Percentiles rank a stretch among this genome's conserved stretches.
Evolutionary conservation across 2,113 vertebrate species (phyloP).

Genomic region (Toxotes jaculatrix): DNA sequence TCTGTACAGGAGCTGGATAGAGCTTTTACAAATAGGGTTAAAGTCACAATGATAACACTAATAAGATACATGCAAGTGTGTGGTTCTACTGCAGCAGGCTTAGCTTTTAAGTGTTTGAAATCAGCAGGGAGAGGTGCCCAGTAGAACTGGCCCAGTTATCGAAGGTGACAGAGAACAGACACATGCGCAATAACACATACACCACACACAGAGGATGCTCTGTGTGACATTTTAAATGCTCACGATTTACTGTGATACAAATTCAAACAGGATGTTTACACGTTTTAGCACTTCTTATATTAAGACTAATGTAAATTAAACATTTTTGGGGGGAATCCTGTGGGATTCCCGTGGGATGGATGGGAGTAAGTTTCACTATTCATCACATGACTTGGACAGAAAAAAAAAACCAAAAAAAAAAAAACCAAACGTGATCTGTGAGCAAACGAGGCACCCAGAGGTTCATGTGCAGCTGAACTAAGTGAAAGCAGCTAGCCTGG

Average conservation of each 20-base stretch:
- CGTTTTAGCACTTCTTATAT: not conserved
- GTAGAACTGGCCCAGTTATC: slow-evolving; percentile 52
- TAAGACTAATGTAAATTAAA: no score
- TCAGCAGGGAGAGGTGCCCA: slow-evolving; percentile 52
- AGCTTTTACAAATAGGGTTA: slow-evolving; percentile 20
- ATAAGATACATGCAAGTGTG: slow-evolving; percentile 11
- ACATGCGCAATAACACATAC: not conserved
- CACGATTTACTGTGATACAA: not conserved
- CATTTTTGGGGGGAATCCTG: no score
- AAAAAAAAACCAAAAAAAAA: no score
- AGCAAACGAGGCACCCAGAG: not conserved
- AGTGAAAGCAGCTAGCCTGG: not conserved
- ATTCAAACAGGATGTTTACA: not conserved
- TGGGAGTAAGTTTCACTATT: no score
- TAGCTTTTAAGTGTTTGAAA: slow-evolving; percentile 35
- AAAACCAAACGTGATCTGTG: not conserved
- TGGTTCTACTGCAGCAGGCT: slow-evolving; percentile 8
- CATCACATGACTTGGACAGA: no score
- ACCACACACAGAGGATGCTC: not conserved
- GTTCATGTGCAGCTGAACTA: slow-evolving; percentile 4
- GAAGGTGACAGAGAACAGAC: slow-evolving; percentile 43
- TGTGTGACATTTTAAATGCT: not conserved
- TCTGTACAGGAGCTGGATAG: not conserved
- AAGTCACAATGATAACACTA: slow-evolving; percentile 22
- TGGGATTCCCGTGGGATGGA: no score